A percentile compares a stretch with the other conserved stretches of the same genome.
phyloP scores from a whole-genome alignment of 2,113 vertebrate genomes.

The Gymnocephalus cernua region DNA sequence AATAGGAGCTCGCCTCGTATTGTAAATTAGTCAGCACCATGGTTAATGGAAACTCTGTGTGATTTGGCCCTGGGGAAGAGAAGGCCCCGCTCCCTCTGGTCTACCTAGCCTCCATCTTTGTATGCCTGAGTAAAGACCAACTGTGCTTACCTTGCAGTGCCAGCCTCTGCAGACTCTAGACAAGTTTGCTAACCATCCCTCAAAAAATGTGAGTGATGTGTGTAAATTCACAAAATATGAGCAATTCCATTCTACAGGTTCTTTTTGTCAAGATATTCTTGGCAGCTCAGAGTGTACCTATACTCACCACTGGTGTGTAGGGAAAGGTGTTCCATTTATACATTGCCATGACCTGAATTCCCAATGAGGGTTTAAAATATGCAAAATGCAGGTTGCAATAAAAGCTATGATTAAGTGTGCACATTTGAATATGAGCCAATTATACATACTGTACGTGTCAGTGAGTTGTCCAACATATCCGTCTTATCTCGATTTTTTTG shows the following conservation, averaged over 20 bases:
- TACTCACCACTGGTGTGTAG: constrained; percentile 7
- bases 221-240: constrained; percentile 11
- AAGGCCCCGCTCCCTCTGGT: neutral
- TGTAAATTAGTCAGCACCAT: constrained; percentile 36
- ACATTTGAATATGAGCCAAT: constrained; percentile 36
- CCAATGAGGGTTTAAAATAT: constrained; percentile 40
- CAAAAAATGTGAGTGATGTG: neutral
- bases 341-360: constrained; percentile 10
- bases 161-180: constrained; percentile 4
- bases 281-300: constrained; percentile 19
- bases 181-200: neutral
- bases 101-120: constrained; percentile 8
- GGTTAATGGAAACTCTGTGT: constrained; percentile 25
- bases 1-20: neutral
- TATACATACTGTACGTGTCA: neutral
- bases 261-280: constrained; percentile 22
- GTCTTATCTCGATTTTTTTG: neutral
- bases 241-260: neutral
- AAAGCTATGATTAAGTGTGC: constrained; percentile 25
- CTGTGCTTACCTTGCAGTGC: constrained; percentile 10
- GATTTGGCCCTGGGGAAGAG: constrained; percentile 10
- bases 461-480: neutral
- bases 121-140: constrained; percentile 13
- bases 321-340: constrained; percentile 36
- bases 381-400: constrained; percentile 34